Evolutionary conservation across 2,888 invertebrate genomes (phyloP).

Genomic region (Ditylenchus weischeri): DNA sequence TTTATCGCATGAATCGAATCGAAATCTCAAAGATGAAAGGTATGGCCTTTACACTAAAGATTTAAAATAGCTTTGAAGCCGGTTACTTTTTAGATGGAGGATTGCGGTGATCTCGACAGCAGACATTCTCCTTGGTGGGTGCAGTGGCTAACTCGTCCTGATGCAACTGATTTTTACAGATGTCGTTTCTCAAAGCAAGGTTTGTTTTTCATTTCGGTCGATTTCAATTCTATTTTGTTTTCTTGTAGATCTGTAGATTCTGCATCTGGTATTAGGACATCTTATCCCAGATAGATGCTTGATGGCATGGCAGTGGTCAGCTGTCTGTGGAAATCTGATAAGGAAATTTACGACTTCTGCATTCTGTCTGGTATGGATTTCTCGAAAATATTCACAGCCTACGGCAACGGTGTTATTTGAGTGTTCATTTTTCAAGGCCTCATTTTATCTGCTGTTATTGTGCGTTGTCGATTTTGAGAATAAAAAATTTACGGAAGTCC

Average conservation of each 20-base stretch:
- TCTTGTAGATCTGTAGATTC: constrained; percentile 64
- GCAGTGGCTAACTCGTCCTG: constrained; percentile 79
- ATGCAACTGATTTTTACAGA: constrained; percentile 79
- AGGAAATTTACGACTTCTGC: constrained; percentile 46
- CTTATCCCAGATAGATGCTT: constrained; percentile 66
- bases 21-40: constrained; percentile 42
- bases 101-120: constrained; percentile 64
- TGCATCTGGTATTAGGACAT: constrained; percentile 70
- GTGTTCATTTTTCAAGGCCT: constrained; percentile 38
- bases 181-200: constrained; percentile 71
- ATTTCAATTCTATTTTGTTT: not conserved
- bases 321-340: constrained; percentile 63
- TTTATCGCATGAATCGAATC: constrained; percentile 46
- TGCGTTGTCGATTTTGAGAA: constrained; percentile 18
- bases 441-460: constrained; percentile 10
- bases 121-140: constrained; percentile 78
- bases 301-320: constrained; percentile 59
- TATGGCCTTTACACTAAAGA: not conserved
- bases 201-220: constrained; percentile 56
- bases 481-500: no score
- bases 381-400: constrained; percentile 42
- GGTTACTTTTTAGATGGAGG: constrained; percentile 47
- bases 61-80: no score
- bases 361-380: constrained; percentile 36
- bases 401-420: constrained; percentile 44